A percentile compares a stretch with the other conserved stretches of the same genome.
Conservation (phyloP, 1,140 invertebrate species). For the Oryzaephilus surinamensis region DNA sequence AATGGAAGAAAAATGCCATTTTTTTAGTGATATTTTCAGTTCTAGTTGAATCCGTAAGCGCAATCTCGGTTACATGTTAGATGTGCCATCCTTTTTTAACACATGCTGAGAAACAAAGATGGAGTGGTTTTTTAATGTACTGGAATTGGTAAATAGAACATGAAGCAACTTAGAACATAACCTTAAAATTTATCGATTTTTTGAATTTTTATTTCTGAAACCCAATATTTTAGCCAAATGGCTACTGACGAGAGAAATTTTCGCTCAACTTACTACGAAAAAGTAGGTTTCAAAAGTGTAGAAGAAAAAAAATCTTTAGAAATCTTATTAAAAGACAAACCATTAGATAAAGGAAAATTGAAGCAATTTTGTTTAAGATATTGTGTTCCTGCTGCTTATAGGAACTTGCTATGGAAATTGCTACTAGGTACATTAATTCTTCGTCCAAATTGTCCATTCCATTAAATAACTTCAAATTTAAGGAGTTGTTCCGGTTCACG, state of each 20-base stretch:
- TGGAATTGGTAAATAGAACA: no score
- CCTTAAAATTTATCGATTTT: no score
- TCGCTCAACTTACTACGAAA: conserved; percentile 79
- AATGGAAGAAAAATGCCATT: no score
- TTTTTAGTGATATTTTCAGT: no score
- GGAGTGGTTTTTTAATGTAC: no score
- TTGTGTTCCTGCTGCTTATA: conserved; percentile 68
- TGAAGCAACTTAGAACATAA: no score
- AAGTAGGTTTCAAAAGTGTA: conserved; percentile 77
- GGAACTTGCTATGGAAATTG: conserved; percentile 77
- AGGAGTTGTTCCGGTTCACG: conserved; percentile 64
- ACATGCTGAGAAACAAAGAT: no score
- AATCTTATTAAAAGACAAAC: conserved; percentile 78
- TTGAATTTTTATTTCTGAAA: no score
- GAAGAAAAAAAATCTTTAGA: conserved; percentile 91
- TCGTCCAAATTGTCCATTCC: conserved; percentile 3
- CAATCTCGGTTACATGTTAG: no score
- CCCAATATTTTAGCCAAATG: no score
- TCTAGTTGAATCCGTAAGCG: no score
- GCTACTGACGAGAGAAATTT: conserved; percentile 71
- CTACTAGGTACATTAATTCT: conserved; percentile 49
- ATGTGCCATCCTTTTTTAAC: no score
- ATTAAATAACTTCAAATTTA: conserved; percentile 17
- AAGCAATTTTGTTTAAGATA: conserved; percentile 77
- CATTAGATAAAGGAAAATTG: conserved; percentile 69